These are phyloP conservation scores for Halcyon senegalensis DNA, from an alignment of 2,113 vertebrate species.

Conservation along the genomic window DNA sequence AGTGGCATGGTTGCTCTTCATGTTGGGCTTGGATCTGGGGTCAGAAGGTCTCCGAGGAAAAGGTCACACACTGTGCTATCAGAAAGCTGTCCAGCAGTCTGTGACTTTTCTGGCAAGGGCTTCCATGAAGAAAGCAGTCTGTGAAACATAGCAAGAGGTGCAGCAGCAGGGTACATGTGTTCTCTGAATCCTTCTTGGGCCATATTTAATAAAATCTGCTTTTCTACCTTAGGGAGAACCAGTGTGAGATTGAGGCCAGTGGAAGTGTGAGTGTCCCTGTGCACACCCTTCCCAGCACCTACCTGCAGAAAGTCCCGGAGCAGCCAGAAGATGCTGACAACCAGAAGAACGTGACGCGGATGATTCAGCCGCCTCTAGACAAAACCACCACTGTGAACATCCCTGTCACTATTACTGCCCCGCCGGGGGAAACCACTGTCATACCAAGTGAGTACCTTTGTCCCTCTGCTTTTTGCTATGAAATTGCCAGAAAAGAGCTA, in stretches of 20 bases:
- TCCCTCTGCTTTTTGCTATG: neutral
- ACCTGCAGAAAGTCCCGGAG: slow-evolving; percentile 78
- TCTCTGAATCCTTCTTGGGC: neutral
- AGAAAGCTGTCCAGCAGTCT: neutral
- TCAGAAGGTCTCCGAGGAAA: neutral
- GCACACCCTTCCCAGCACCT: slow-evolving; percentile 79
- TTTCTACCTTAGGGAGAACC: slow-evolving; percentile 79
- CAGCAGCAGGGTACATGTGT: fast-evolving
- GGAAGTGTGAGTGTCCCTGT: slow-evolving; percentile 40
- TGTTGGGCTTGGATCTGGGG: neutral
- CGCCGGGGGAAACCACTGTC: slow-evolving; percentile 82
- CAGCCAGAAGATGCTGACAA: slow-evolving; percentile 90
- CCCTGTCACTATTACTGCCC: slow-evolving; percentile 84
- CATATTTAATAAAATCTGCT: neutral
- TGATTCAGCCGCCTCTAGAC: slow-evolving; percentile 76
- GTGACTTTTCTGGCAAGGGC: neutral
- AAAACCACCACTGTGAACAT: slow-evolving; percentile 79
- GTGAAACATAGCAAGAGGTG: neutral
- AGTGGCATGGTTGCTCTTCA: neutral
- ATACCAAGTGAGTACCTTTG: slow-evolving; percentile 84
- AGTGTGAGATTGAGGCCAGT: slow-evolving; percentile 78
- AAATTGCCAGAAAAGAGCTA: neutral
- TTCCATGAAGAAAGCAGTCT: neutral
- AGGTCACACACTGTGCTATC: neutral
- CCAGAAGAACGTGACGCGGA: slow-evolving; percentile 86